Conservation (phyloP, 2,888 invertebrate species). For the Dynastes maya region DNA sequence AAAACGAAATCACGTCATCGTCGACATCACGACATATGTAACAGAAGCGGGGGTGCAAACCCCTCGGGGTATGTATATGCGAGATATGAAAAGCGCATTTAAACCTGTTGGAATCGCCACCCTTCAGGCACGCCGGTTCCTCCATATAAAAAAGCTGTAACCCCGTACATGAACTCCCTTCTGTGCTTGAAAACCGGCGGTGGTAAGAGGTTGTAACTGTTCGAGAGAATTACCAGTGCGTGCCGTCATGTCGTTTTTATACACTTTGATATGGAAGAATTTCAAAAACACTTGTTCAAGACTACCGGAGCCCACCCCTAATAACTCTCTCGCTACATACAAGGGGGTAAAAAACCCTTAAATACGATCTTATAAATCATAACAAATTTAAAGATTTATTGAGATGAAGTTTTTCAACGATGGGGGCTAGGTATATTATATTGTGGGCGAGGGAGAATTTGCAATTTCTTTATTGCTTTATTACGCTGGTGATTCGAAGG, state of each 20-base stretch:
- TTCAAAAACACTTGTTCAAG: constrained; percentile 60
- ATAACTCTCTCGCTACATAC: constrained; percentile 42
- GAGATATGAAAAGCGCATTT: constrained; percentile 67
- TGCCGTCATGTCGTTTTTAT: constrained; percentile 53
- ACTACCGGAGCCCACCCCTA: constrained; percentile 48
- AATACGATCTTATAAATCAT: constrained; percentile 47
- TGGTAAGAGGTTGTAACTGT: constrained; percentile 62
- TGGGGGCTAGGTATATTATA: not conserved
- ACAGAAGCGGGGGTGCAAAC: constrained; percentile 57
- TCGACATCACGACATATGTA: constrained; percentile 49
- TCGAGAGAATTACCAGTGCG: constrained; percentile 57
- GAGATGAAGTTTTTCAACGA: constrained; percentile 20
- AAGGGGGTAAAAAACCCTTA: constrained; percentile 58
- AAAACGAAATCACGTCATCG: constrained; percentile 32
- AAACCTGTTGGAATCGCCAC: constrained; percentile 66
- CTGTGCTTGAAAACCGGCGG: constrained; percentile 6
- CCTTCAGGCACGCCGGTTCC: constrained; percentile 51
- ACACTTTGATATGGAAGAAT: constrained; percentile 56
- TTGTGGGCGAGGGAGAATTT: constrained; percentile 20
- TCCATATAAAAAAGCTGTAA: constrained; percentile 35
- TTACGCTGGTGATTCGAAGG: constrained; percentile 27
- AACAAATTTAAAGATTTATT: constrained; percentile 50
- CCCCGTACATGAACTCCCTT: not conserved
- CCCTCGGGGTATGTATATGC: constrained; percentile 62
- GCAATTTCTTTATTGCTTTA: constrained; percentile 48